Conservation (phyloP, 2,113 vertebrate genomes). For the Psittacula cyanocephala region DNA sequence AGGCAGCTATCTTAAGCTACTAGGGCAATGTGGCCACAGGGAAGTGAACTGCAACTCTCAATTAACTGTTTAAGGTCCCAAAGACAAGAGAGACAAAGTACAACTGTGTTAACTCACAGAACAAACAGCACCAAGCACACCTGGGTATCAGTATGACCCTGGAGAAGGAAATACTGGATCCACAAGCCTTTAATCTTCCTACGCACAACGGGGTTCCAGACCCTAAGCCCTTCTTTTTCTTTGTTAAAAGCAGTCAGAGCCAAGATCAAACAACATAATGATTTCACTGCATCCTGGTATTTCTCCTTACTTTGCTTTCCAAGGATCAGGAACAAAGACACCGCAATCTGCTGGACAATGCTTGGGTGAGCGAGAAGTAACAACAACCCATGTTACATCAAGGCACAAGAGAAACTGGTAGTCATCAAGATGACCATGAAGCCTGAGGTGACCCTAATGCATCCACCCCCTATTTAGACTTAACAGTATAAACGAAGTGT, state of each 20-base stretch:
- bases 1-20: neutral
- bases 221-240: neutral
- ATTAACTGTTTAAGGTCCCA: neutral
- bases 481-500: neutral
- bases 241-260: neutral
- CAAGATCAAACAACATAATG: neutral
- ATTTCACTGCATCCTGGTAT: neutral
- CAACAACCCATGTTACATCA: accelerated
- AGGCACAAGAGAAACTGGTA: neutral
- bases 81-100: neutral
- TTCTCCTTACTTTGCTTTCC: neutral
- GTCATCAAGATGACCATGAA: neutral
- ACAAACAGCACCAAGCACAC: neutral
- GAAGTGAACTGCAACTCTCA: neutral
- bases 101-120: neutral
- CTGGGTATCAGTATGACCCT: neutral
- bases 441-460: neutral
- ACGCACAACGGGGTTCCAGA: neutral
- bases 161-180: neutral
- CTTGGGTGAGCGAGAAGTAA: neutral
- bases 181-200: neutral
- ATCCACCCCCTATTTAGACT: neutral
- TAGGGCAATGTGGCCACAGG: neutral
- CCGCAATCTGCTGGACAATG: neutral
- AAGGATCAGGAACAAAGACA: neutral